Conservation (phyloP, 2,113 vertebrate genomes). For the Puntigrus tetrazona region DNA sequence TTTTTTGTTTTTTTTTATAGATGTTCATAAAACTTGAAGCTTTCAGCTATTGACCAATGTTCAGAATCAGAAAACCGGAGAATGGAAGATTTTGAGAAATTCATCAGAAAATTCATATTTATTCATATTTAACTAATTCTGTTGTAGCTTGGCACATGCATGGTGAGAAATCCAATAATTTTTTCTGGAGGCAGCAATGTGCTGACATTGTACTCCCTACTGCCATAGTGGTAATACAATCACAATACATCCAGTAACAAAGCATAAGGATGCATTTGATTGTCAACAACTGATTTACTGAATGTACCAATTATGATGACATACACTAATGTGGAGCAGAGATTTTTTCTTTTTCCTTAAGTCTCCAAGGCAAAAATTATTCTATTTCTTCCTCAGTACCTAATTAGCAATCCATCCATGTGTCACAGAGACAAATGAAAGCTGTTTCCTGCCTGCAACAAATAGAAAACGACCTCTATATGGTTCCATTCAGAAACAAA, state of each 20-base stretch:
- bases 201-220: background rate
- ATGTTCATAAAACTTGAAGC: background rate
- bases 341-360: background rate
- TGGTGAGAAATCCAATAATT: background rate
- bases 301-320: background rate
- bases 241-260: background rate
- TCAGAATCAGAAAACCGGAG: too few species aligned
- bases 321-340: background rate
- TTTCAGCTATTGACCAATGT: background rate
- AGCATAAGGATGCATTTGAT: background rate
- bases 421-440: slow-evolving; percentile 33
- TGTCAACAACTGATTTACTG: background rate
- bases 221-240: background rate
- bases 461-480: slow-evolving; percentile 30
- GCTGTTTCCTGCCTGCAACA: slow-evolving; percentile 6
- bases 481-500: slow-evolving; percentile 33
- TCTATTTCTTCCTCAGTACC: background rate
- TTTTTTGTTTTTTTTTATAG: background rate
- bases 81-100: background rate
- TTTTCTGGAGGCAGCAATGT: background rate
- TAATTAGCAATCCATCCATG: slow-evolving; percentile 39
- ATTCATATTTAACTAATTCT: background rate
- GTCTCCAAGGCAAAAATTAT: background rate
- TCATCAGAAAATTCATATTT: too few species aligned
- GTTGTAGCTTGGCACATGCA: background rate